Evolutionary conservation across 2,888 invertebrate genomes (phyloP), one percentile per base, ranked within the genome.

Genomic region (Drosophila differens): DNA sequence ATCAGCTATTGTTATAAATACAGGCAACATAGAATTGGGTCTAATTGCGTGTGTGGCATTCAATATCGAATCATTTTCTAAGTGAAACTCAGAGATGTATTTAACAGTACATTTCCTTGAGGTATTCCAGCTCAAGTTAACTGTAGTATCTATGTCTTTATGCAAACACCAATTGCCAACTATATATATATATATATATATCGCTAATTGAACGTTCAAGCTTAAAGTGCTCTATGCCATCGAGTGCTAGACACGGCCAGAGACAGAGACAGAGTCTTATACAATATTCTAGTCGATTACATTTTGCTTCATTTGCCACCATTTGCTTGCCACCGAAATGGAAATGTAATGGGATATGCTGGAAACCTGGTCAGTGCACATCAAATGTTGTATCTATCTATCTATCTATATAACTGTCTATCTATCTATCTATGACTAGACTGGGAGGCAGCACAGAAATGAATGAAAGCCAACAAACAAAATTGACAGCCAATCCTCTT

Each of bases 271-370:
- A 16, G n/a, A 9, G 22, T 52, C n/a, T n/a, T 51, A 19, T 30
- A 32, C 32, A 37, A 37, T 39, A 67, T 28, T 35, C 35, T 22
- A 12, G 32, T 67, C 5, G n/a, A 32, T 49, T 53, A 49, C 39
- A 35, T 30, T 47, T 30, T 35, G 33, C 39, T 14, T n/a, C 19
- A 41, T 41, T 41, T 41, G 14, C 5, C 14, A 14, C 35, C 2
- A 35, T 35, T 35, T 25, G 28, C 19, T 32, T 28, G 14, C n/a
- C n/a, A 39, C 14, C 22, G 51, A 64, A 64, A 49, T 59, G 51
- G 51, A 32, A 59, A 33, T 62, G 62, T 69, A 60, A 77, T 65
- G 49, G 32, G 53, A 77, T 73, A 62, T 41, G 58, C 61, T 35
- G 57, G 33, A 35, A 68, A 65, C 22, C 32, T 59, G 54, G 25